Evolutionary conservation across 2,113 vertebrate genomes (phyloP).

Genomic region (Hippocampus barbouri): DNA sequence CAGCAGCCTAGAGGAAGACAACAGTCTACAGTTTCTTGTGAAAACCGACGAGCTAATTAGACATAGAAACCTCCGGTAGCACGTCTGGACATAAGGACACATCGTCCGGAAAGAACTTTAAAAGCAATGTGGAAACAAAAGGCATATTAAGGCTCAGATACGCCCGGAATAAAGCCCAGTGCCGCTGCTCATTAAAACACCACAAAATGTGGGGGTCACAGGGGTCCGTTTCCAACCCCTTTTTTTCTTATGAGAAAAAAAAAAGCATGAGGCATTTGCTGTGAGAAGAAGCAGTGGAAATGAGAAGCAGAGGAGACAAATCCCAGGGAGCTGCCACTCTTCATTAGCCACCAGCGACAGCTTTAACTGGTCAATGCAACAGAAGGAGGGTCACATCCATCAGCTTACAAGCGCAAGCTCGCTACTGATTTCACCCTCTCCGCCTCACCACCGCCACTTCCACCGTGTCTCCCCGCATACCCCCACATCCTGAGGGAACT

Average conservation of each 20-base stretch:
- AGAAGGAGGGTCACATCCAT: constrained; percentile 55
- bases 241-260: constrained; percentile 42
- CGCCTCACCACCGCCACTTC: constrained; percentile 14
- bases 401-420: constrained; percentile 64
- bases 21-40: constrained; percentile 37
- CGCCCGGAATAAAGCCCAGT: constrained; percentile 38
- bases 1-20: constrained; percentile 19
- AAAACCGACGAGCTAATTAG: constrained; percentile 53
- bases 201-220: constrained; percentile 56
- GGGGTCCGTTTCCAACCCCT: constrained; percentile 53
- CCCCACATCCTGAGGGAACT: constrained; percentile 40
- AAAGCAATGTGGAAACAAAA: constrained; percentile 36
- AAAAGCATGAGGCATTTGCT: constrained; percentile 60
- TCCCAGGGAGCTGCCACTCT: constrained; percentile 73
- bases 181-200: constrained; percentile 62
- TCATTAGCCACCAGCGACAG: constrained; percentile 65
- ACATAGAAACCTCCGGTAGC: constrained; percentile 45
- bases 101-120: constrained; percentile 35
- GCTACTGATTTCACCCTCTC: constrained; percentile 58
- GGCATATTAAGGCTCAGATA: constrained; percentile 38
- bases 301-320: constrained; percentile 65
- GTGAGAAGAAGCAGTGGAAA: constrained; percentile 66
- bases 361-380: constrained; percentile 65
- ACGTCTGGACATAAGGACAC: constrained; percentile 24
- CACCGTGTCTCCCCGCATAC: constrained; percentile 12